Evolutionary conservation across 2,113 vertebrate species (phyloP).

Genomic region (Arothron firmamentum): DNA sequence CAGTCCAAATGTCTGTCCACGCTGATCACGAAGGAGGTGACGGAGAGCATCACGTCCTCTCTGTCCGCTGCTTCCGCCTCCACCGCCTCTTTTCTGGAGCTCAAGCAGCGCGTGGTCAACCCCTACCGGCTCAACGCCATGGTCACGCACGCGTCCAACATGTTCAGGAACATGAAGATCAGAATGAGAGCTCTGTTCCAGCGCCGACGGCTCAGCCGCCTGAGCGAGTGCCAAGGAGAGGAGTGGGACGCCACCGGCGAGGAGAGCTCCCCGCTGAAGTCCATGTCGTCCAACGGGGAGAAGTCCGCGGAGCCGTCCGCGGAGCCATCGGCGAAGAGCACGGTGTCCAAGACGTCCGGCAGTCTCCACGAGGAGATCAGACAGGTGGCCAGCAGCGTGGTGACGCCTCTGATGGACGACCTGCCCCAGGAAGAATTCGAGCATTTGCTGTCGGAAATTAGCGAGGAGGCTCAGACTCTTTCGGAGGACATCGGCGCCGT

Average conservation of each 20-base stretch:
- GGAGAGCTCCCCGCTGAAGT: not conserved
- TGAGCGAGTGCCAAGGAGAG: not conserved
- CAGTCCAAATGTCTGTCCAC: not conserved
- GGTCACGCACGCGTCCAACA: not conserved
- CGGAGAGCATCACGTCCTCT: not conserved
- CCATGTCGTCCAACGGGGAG: no score
- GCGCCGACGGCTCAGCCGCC: not conserved
- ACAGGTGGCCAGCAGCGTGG: not conserved
- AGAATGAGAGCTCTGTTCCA: not conserved
- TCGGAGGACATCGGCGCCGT: not conserved
- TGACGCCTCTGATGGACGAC: not conserved
- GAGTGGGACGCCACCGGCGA: not conserved
- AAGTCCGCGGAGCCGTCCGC: not conserved
- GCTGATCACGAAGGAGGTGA: not conserved
- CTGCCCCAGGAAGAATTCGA: not conserved
- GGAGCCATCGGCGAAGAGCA: not conserved
- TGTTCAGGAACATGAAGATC: not conserved
- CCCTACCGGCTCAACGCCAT: not conserved
- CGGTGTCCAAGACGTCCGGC: not conserved
- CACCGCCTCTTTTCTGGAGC: not conserved
- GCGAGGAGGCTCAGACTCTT: not conserved
- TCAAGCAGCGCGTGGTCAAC: not conserved
- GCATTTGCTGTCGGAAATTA: not conserved
- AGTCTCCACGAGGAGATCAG: not conserved
- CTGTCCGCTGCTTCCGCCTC: not conserved